Conservation (phyloP, 2,113 vertebrate genomes). For the Bufo gargarizans region DNA sequence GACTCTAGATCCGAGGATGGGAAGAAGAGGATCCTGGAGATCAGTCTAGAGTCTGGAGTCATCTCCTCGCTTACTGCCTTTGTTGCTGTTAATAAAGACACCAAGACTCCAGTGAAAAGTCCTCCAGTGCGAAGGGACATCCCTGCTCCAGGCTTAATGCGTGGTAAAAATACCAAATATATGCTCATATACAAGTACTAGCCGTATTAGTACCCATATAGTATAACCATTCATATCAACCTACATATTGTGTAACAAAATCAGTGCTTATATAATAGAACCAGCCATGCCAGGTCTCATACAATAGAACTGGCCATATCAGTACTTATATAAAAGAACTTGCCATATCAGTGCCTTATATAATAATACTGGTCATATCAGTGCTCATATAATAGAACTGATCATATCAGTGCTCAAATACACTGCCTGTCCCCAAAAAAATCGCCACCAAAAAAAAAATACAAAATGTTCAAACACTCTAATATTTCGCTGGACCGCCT, state of each 20-base stretch:
- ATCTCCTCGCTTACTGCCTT: conserved; percentile 80
- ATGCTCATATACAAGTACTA: not conserved
- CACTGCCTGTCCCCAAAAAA: too few species aligned
- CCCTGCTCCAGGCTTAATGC: conserved; percentile 53
- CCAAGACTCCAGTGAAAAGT: conserved; percentile 65
- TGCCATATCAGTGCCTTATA: not conserved
- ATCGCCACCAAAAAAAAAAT: too few species aligned
- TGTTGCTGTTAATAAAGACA: conserved; percentile 72
- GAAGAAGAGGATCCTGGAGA: conserved; percentile 69
- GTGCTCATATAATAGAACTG: too few species aligned
- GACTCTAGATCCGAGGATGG: not conserved
- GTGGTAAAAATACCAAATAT: too few species aligned
- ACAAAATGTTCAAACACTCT: too few species aligned
- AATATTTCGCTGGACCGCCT: too few species aligned
- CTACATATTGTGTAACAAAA: not conserved
- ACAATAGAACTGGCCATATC: not conserved
- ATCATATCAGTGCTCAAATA: too few species aligned
- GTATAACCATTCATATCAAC: not conserved
- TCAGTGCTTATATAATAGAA: not conserved
- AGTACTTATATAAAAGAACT: not conserved
- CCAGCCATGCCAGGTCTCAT: too few species aligned
- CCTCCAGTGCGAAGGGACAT: conserved; percentile 66
- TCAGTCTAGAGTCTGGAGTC: conserved; percentile 77
- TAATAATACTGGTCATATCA: too few species aligned
- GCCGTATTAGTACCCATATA: not conserved